These are phyloP conservation scores for Jordanella pulchra DNA, from an alignment of 2,797 vertebrate species.

Conservation along the genomic window DNA sequence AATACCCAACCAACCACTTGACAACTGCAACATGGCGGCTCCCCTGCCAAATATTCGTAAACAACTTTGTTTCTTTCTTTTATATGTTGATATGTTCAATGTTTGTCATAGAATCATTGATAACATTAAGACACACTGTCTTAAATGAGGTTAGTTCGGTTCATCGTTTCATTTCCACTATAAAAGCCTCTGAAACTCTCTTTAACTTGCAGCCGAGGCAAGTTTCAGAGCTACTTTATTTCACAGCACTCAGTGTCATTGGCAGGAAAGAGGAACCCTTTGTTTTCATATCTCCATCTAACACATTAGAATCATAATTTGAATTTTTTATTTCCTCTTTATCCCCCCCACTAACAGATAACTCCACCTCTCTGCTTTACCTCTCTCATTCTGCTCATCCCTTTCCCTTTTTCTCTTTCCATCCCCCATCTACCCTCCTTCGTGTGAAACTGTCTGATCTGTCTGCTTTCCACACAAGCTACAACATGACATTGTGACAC, in stretches of 20 bases:
- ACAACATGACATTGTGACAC: slow-evolving; percentile 77
- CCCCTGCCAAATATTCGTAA: too few relatives aligned
- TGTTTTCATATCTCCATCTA: slow-evolving; percentile 26
- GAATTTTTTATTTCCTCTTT: slow-evolving; percentile 25
- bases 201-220: not conserved
- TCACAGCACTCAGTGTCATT: not conserved
- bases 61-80: too few relatives aligned
- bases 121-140: too few relatives aligned
- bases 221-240: not conserved
- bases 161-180: too few relatives aligned
- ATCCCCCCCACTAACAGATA: not conserved
- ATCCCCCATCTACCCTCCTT: slow-evolving; percentile 45
- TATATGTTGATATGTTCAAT: too few relatives aligned
- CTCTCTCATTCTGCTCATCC: slow-evolving; percentile 19
- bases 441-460: slow-evolving; percentile 74
- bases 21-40: too few relatives aligned
- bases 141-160: too few relatives aligned
- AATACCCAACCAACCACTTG: too few relatives aligned
- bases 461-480: slow-evolving; percentile 73
- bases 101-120: too few relatives aligned
- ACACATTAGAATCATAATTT: slow-evolving; percentile 7
- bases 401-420: slow-evolving; percentile 22
- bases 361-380: slow-evolving; percentile 1
- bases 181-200: not conserved
- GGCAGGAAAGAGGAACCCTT: slow-evolving; percentile 28